Evolutionary conservation across 2,888 invertebrate species (phyloP).

Genomic region (Drosophila stalkeri): DNA sequence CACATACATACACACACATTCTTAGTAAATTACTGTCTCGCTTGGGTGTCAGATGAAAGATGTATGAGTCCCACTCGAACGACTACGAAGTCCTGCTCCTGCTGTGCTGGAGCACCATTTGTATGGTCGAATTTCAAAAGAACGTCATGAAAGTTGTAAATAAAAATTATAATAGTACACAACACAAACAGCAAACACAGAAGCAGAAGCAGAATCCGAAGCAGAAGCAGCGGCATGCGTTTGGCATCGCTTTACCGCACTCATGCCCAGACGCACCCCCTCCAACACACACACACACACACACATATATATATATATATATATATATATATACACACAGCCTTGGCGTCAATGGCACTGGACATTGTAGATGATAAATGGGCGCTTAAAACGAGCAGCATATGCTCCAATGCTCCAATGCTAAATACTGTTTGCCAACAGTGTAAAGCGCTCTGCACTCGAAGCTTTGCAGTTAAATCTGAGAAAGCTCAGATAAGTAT

Average conservation of each 20-base stretch:
- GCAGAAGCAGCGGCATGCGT: slow-evolving; percentile 59
- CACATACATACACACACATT: too few relatives aligned
- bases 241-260: slow-evolving; percentile 65
- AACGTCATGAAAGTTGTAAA: slow-evolving; percentile 61
- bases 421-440: slow-evolving; percentile 5
- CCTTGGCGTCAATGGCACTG: slow-evolving; percentile 25
- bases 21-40: neutral
- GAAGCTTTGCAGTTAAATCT: neutral
- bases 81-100: slow-evolving; percentile 6
- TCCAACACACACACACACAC: neutral
- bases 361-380: slow-evolving; percentile 68
- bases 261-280: slow-evolving; percentile 10
- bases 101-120: slow-evolving; percentile 20
- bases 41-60: slow-evolving; percentile 37
- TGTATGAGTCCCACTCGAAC: slow-evolving; percentile 1
- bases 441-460: slow-evolving; percentile 3
- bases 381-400: slow-evolving; percentile 49
- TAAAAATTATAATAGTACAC: slow-evolving; percentile 66
- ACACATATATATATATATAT: slow-evolving; percentile 7
- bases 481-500: slow-evolving; percentile 1
- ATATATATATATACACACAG: slow-evolving; percentile 10
- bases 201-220: slow-evolving; percentile 16
- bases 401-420: slow-evolving; percentile 6
- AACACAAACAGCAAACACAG: slow-evolving; percentile 23
- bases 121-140: slow-evolving; percentile 68